Base-by-base conservation (phyloP, 2,797 vertebrate species). In the Cyclura pinguis region DNA sequence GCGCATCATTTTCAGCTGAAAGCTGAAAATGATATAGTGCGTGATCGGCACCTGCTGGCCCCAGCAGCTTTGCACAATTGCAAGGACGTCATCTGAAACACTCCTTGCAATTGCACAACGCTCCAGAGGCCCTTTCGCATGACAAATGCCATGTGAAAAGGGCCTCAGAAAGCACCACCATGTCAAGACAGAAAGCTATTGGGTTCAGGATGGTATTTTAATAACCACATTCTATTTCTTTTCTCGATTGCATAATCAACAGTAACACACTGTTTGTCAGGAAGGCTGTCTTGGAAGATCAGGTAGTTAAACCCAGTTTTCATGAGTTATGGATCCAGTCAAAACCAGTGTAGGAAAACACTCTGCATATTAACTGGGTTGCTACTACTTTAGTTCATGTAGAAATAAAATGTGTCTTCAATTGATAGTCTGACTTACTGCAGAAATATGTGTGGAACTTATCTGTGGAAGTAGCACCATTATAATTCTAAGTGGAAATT, bases 351-450 rank as follows among this genome's bases (percentile, higher is more conserved):
- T 47, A 27, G 52, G 13, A 57, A 57, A 82, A 12, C n/a, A 73
- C 32, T 50, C 38, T 67, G 74, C 9, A 27, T 47, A 2, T n/a
- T 73, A 81, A 32, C 69, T 74, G 27, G 16, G 1, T 83, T 76
- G 9, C 27, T 47, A 20, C 52, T 62, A 20, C n/a, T 69, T 47
- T 57, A 59, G 32, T 57, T 82, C 57, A 57, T 42, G 14, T 83
- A 55, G 35, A 73, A 64, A 22, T 64, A 82, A 73, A 88, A 83
- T 88, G 52, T 18, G 72, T 82, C 52, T 22, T 73, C 35, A 73
- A 22, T 20, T 42, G 16, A 72, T 10, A 59, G 64, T 67, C 22
- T 59, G 57, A 59, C 3, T 59, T 80, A 35, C 14, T 80, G 13
- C 1, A 42, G 6, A 59, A 55, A 69, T n/a, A 7, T 38, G 10